phyloP scores from a whole-genome alignment of 2,888 invertebrate genomes.

The Amphipyra tragopoginis region DNA sequence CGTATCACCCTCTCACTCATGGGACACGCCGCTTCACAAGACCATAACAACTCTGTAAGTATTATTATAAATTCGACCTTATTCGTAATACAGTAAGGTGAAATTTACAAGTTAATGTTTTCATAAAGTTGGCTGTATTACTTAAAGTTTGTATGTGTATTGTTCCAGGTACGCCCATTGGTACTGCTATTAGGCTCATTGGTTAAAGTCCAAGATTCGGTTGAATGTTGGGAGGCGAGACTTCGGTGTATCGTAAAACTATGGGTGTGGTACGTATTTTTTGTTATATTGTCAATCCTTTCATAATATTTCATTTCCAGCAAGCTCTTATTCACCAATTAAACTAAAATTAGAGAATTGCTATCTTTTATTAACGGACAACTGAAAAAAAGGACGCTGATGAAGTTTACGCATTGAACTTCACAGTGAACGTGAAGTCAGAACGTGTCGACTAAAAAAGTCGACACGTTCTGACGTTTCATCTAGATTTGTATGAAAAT shows the following conservation, averaged over 20 bases:
- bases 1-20: slow-evolving; percentile 95
- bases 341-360: no score
- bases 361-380: no score
- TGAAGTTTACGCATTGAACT: no score
- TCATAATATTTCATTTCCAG: no score
- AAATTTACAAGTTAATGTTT: background rate
- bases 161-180: slow-evolving; percentile 93
- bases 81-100: background rate
- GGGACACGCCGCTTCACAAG: slow-evolving; percentile 92
- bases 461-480: no score
- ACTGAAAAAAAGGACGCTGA: no score
- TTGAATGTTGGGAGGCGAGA: slow-evolving; percentile 97
- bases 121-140: background rate
- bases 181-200: slow-evolving; percentile 96
- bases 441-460: no score
- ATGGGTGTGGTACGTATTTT: slow-evolving; percentile 90
- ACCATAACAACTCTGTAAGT: slow-evolving; percentile 87
- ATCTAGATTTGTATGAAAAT: no score
- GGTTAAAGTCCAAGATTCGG: slow-evolving; percentile 96
- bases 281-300: background rate
- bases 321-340: no score
- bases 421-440: no score
- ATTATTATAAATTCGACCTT: slow-evolving; percentile 1
- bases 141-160: background rate
- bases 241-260: slow-evolving; percentile 96